phyloP scores from a whole-genome alignment of 2,888 invertebrate genomes.

The Brachypalpus laphriformis region DNA sequence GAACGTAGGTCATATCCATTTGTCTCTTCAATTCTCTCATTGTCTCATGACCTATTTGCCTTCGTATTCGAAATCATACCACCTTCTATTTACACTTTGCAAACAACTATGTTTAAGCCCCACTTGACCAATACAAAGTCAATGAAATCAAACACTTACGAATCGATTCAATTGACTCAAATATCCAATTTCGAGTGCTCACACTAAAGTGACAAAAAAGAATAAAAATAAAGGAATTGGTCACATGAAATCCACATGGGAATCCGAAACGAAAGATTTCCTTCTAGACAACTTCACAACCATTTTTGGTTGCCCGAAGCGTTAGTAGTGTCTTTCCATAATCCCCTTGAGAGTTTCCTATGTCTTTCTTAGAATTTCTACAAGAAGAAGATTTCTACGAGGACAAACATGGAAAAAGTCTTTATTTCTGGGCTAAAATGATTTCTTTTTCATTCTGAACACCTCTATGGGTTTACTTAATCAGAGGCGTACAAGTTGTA shows the following conservation, averaged over 20 bases:
- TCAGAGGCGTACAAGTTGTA: conserved; percentile 39
- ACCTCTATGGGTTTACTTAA: conserved; percentile 20
- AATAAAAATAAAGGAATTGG: conserved; percentile 13
- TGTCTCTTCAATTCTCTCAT: neutral
- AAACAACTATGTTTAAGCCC: conserved; percentile 43
- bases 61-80: neutral
- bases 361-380: neutral
- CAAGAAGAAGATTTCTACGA: neutral
- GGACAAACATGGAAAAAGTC: conserved; percentile 1
- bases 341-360: conserved; percentile 19
- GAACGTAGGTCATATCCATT: neutral
- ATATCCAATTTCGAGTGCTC: conserved; percentile 45
- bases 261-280: conserved; percentile 37
- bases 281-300: conserved; percentile 32
- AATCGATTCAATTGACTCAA: conserved; percentile 52
- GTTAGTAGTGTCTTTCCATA: conserved; percentile 29
- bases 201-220: conserved; percentile 8
- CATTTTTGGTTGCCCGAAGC: conserved; percentile 45
- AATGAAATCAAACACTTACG: conserved; percentile 54
- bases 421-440: conserved; percentile 22
- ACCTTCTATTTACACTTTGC: conserved; percentile 18
- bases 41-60: neutral
- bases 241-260: conserved; percentile 10
- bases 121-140: conserved; percentile 48
- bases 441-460: neutral